These are phyloP conservation scores for Drosophila hamatofila DNA, from an alignment of 2,888 invertebrate species.

Conservation along the genomic window DNA sequence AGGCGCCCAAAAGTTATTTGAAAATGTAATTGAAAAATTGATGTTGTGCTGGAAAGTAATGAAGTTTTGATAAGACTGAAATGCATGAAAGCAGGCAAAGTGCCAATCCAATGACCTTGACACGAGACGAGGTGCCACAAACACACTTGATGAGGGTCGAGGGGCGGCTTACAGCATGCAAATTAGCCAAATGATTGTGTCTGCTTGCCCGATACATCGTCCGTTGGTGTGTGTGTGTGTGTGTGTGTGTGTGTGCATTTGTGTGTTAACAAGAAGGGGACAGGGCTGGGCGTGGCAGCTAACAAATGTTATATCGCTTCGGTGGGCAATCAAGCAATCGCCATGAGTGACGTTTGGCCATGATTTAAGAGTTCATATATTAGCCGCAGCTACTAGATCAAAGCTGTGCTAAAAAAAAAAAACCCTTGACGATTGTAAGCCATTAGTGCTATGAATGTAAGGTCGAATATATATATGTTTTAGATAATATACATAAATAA, in stretches of 20 bases:
- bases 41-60: neutral
- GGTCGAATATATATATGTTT: neutral
- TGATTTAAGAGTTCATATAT: neutral
- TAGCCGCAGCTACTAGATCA: neutral
- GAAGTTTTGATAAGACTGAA: neutral
- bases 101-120: slow-evolving; percentile 43
- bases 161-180: slow-evolving; percentile 2
- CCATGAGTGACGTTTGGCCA: neutral
- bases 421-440: neutral
- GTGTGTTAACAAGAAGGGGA: neutral
- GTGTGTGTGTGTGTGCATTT: too few relatives aligned
- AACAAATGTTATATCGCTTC: neutral
- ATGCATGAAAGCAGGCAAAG: neutral
- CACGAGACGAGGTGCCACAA: slow-evolving; percentile 11
- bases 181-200: slow-evolving; percentile 5
- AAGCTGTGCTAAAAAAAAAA: neutral
- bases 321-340: slow-evolving; percentile 2
- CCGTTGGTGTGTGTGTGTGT: too few relatives aligned
- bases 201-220: neutral
- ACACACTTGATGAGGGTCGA: neutral
- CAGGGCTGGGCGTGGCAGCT: slow-evolving; percentile 1
- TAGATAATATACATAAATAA: neutral
- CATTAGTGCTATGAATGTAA: neutral
- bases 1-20: slow-evolving; percentile 30
- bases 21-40: slow-evolving; percentile 68